Percentiles rank a stretch among this genome's conserved stretches.
These are phyloP conservation scores for Sakesphorus luctuosus DNA, from an alignment of 2,113 vertebrate species.

Conservation along the genomic window DNA sequence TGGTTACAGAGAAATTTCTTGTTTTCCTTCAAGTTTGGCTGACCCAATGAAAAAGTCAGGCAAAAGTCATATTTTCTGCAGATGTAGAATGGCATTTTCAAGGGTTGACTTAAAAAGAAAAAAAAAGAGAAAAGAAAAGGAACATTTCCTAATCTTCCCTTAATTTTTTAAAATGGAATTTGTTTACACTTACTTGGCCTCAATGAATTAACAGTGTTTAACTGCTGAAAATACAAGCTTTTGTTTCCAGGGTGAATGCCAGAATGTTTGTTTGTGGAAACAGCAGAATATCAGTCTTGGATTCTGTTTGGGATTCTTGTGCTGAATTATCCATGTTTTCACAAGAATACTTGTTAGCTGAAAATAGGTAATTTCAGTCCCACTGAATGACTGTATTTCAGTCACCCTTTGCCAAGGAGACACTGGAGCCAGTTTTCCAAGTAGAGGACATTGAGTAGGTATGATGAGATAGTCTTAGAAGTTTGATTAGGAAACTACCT, in stretches of 20 bases:
- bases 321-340: background rate
- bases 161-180: background rate
- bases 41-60: background rate
- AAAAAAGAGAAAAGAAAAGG: background rate
- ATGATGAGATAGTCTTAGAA: background rate
- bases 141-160: background rate
- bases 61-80: background rate
- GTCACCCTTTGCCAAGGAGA: background rate
- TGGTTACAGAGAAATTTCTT: background rate
- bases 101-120: background rate
- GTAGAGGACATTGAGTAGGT: background rate
- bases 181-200: background rate
- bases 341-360: background rate
- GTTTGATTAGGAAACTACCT: constrained; percentile 18
- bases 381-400: background rate
- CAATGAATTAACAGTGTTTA: background rate
- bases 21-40: background rate
- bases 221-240: background rate
- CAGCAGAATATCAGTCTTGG: background rate
- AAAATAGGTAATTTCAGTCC: background rate
- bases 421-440: background rate
- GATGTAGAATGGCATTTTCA: constrained; percentile 1
- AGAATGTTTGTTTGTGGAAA: background rate
- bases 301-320: background rate
- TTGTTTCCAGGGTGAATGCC: background rate